A percentile compares a stretch with the other conserved stretches of the same genome.
These are phyloP conservation scores for Trissolcus basalis DNA, from an alignment of 1,140 invertebrate genomes.

Conservation along the genomic window DNA sequence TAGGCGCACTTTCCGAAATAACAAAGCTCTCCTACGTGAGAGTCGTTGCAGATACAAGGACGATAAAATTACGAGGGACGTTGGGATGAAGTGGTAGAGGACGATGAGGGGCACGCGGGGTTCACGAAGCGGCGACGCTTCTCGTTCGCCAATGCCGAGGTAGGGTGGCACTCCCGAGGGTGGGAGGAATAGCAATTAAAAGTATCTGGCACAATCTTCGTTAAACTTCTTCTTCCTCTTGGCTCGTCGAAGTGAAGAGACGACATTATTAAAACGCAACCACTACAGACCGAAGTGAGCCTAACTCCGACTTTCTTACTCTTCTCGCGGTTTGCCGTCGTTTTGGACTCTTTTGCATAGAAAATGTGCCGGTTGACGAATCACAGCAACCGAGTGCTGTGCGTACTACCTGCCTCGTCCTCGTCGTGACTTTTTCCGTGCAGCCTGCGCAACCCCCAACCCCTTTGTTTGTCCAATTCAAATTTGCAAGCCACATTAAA, in stretches of 20 bases:
- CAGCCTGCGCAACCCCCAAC: slow-evolving; percentile 5
- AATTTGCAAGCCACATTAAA: slow-evolving; percentile 45
- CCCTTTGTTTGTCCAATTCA: slow-evolving; percentile 39
- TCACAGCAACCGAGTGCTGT: slow-evolving; percentile 60
- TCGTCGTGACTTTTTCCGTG: slow-evolving; percentile 26
- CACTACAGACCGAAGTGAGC: slow-evolving; percentile 24
- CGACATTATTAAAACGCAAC: slow-evolving; percentile 74
- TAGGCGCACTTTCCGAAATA: slow-evolving; percentile 68
- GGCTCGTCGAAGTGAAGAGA: slow-evolving; percentile 61
- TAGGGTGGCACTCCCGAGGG: slow-evolving; percentile 43
- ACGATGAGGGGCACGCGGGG: not conserved
- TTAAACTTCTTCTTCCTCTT: slow-evolving; percentile 73
- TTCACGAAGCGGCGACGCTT: slow-evolving; percentile 43
- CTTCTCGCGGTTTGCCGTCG: slow-evolving; percentile 55
- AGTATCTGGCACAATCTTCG: slow-evolving; percentile 75
- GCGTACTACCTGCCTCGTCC: slow-evolving; percentile 17
- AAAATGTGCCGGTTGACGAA: slow-evolving; percentile 64
- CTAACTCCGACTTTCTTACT: slow-evolving; percentile 40
- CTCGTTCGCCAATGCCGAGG: slow-evolving; percentile 60
- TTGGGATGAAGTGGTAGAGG: slow-evolving; percentile 34
- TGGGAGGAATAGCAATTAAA: slow-evolving; percentile 75
- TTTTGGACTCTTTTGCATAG: slow-evolving; percentile 74
- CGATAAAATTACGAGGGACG: slow-evolving; percentile 72
- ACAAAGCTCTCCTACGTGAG: slow-evolving; percentile 71
- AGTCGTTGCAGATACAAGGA: slow-evolving; percentile 72